Evolutionary conservation across 2,797 vertebrate species (phyloP), one percentile per base, ranked within the genome.

Genomic region (Sphaeramia orbicularis): DNA sequence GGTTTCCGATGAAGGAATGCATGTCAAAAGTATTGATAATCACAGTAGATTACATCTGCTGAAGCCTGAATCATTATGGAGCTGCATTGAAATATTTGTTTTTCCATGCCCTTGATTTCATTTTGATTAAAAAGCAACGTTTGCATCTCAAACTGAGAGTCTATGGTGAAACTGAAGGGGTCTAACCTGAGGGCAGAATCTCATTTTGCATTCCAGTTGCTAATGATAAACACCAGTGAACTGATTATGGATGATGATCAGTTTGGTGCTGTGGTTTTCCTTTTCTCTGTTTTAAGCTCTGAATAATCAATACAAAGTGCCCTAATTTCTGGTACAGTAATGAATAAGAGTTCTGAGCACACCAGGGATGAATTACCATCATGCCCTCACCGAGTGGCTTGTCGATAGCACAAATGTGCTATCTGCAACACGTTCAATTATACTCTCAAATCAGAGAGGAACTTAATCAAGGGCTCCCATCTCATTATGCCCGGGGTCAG

Each of bases 391-490:
- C 54, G 65, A 71, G 79, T 44, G 55, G 66, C 76, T 73, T 54
- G 70, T 90, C 64, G 47, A 87, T 85, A 79, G 65, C 73, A 60
- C 60, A 86, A 86, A 87, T 77, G 86, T 75, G 76, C 68, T 86
- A 84, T 90, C 81, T 87, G 80, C 76, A 87, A 80, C 78, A 85
- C 71, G 81, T 90, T 88, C 88, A 89, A 90, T 92, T 91, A 91
- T 79, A 80, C 86, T 81, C 85, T 89, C 77, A 83, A 91, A 89
- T 82, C 78, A 86, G 81, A 82, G 73, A 80, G 81, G 59, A 76
- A 81, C 78, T 81, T 89, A 88, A 92, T 91, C 85, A 92, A 80
- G 88, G 87, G 72, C 69, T 80, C 63, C 54, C 68, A 74, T 83
- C 78, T 86, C 76, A 80, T 88, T 84, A 82, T 53, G 72, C 80